Evolutionary conservation across 2,113 vertebrate genomes (phyloP), one percentile per base, ranked within the genome.

Genomic region (Mobula hypostoma): DNA sequence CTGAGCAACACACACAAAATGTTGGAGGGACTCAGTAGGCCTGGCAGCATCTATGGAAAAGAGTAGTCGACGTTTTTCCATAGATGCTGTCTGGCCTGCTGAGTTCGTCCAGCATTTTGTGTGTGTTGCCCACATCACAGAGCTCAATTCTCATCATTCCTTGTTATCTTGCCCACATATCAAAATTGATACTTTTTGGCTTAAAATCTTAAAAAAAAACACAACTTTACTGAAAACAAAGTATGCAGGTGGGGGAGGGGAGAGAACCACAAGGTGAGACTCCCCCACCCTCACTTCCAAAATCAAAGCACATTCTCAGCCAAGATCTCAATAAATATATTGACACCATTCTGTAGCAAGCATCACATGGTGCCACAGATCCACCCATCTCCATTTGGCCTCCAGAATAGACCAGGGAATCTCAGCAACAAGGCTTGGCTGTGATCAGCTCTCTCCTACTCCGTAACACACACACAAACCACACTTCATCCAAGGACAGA

Each of bases 201-300:
- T 90, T 90, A 66, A 66, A 90, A 90, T 66, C 85, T 90, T 90
- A 90, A 87, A 58, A 87, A 27, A 61, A n/a, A 36, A 90, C 66
- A 19, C 63, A 29, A 66, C 29, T n/a, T 87, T 63, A 63, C 85
- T 12, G 14, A 27, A 58, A 88, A 90, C 63, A 90, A 90, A 19
- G 36, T 36, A 36, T 36, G 36, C 36, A 36, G 5, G 58, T 21
- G 61, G 14, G 29, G 40, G 1, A 27, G 21, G 48, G 48, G 48
- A 8, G 27, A 17, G 12, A 3, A 12, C 58, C 27, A 29, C 29
- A n/a, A 32, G 29, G 61, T n/a, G 58, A n/a, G 24, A 63, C 56
- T 32, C 85, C 12, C 11, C n/a, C 2, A 29, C 15, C 61, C 36
- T 36, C 24, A 61, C 56, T 87, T 11, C 27, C 76, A 29, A 9